Percentiles rank a stretch among this genome's conserved stretches.
Evolutionary conservation across 2,888 invertebrate genomes (phyloP).

Genomic region (Chamaedrilus cognettii): DNA sequence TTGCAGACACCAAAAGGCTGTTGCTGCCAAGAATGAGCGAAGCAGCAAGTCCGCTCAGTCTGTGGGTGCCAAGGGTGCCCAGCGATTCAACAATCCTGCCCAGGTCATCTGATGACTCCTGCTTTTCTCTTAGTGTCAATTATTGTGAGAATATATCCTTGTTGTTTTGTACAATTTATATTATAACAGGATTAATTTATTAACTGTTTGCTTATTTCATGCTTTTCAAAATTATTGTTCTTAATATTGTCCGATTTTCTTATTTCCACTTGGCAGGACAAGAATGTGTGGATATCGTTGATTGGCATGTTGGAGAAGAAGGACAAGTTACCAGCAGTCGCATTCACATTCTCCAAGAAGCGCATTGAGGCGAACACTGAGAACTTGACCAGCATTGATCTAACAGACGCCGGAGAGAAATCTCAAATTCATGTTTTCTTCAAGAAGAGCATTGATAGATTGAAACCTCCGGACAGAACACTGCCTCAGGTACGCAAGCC

Average conservation of each 20-base stretch:
- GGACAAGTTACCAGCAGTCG: constrained; percentile 89
- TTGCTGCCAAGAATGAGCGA: constrained; percentile 59
- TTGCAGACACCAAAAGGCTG: constrained; percentile 60
- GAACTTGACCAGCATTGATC: constrained; percentile 67
- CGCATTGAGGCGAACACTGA: constrained; percentile 74
- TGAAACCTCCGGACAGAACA: constrained; percentile 83
- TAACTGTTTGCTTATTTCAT: no score
- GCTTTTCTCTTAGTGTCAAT: not conserved
- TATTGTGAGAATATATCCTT: not conserved
- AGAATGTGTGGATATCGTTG: constrained; percentile 58
- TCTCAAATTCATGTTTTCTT: constrained; percentile 83
- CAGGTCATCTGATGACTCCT: constrained; percentile 29
- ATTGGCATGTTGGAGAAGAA: constrained; percentile 79
- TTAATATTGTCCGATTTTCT: no score
- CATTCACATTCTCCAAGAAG: constrained; percentile 87
- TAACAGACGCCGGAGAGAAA: constrained; percentile 85
- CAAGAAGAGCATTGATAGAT: constrained; percentile 75
- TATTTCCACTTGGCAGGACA: no score
- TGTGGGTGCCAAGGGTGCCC: constrained; percentile 54
- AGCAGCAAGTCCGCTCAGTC: constrained; percentile 51
- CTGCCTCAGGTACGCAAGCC: constrained; percentile 87
- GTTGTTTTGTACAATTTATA: not conserved
- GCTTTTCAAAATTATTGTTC: no score
- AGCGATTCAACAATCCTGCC: constrained; percentile 41
- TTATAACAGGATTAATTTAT: no score